Conservation (phyloP, 2,797 vertebrate genomes). For the Apogon talboti region DNA sequence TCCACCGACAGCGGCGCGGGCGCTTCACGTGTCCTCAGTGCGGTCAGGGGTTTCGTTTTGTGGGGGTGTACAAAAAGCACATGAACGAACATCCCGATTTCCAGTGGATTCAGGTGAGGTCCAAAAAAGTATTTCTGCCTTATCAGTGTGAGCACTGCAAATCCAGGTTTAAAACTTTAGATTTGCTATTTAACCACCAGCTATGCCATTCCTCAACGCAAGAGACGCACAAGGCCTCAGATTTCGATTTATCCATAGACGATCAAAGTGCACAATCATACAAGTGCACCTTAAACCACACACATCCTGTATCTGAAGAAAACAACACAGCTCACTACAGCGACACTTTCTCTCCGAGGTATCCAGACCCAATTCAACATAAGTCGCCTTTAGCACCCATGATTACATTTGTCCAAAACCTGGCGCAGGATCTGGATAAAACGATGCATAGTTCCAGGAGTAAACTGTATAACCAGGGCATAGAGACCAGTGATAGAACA, state of each 20-base stretch:
- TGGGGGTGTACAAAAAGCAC: conserved; percentile 78
- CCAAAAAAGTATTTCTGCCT: conserved; percentile 71
- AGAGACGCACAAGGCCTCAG: conserved; percentile 41
- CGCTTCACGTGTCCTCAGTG: conserved; percentile 83
- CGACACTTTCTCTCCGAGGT: neutral
- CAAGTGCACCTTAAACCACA: conserved; percentile 8
- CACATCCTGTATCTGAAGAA: conserved; percentile 10
- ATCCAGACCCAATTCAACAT: conserved; percentile 12
- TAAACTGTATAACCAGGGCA: conserved; percentile 5
- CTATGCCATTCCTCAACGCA: conserved; percentile 73
- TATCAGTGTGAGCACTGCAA: conserved; percentile 84
- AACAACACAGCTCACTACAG: neutral
- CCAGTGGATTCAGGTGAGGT: conserved; percentile 67
- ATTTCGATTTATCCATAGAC: conserved; percentile 54
- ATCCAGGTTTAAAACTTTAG: conserved; percentile 78
- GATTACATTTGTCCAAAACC: conserved; percentile 26
- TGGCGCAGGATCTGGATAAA: conserved; percentile 9
- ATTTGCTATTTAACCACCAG: conserved; percentile 83
- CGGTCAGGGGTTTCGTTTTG: conserved; percentile 81
- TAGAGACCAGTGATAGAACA: conserved; percentile 8
- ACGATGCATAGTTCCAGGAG: neutral
- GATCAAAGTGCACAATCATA: conserved; percentile 13
- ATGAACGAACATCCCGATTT: conserved; percentile 81
- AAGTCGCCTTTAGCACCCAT: neutral
- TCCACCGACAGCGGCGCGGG: conserved; percentile 79